These are phyloP conservation scores for Andrena chrysosceles DNA, from an alignment of 2,888 invertebrate species.

Conservation along the genomic window DNA sequence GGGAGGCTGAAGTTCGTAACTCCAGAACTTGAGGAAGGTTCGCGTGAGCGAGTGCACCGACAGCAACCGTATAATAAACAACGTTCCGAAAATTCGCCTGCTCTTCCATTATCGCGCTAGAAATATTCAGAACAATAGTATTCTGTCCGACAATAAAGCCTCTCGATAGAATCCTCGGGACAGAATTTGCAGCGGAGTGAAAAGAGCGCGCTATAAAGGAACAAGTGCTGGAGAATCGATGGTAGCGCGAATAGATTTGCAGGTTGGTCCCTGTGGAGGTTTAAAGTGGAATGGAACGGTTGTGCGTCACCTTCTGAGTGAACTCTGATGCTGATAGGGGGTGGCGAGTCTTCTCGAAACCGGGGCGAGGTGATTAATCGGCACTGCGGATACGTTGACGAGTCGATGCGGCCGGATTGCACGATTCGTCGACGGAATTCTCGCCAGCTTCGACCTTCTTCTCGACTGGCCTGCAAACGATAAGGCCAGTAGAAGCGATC, in stretches of 20 bases:
- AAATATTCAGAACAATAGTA: no score
- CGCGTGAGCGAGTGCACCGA: constrained; percentile 37
- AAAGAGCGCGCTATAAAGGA: neutral
- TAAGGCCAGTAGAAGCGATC: neutral
- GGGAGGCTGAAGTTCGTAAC: constrained; percentile 33
- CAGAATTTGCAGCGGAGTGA: neutral
- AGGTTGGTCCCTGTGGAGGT: constrained; percentile 1
- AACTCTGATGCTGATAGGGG: constrained; percentile 38
- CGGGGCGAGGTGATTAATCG: constrained; percentile 68
- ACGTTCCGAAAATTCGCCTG: constrained; percentile 17
- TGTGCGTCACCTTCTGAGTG: constrained; percentile 29
- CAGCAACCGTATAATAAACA: constrained; percentile 18
- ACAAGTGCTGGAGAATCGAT: neutral
- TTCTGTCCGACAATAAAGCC: neutral
- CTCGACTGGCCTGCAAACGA: constrained; percentile 9
- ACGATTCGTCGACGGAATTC: constrained; percentile 52
- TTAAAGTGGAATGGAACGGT: constrained; percentile 26
- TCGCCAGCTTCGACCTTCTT: constrained; percentile 30
- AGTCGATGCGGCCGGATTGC: constrained; percentile 64
- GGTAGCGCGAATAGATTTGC: constrained; percentile 4
- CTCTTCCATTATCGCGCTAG: no score
- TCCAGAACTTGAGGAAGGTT: constrained; percentile 42
- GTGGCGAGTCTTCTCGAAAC: constrained; percentile 57
- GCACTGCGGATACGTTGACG: constrained; percentile 64
- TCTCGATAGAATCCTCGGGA: neutral